Evolutionary conservation across 2,888 invertebrate species (phyloP), one percentile per base, ranked within the genome.

Genomic region (Aspidiotus destructor): DNA sequence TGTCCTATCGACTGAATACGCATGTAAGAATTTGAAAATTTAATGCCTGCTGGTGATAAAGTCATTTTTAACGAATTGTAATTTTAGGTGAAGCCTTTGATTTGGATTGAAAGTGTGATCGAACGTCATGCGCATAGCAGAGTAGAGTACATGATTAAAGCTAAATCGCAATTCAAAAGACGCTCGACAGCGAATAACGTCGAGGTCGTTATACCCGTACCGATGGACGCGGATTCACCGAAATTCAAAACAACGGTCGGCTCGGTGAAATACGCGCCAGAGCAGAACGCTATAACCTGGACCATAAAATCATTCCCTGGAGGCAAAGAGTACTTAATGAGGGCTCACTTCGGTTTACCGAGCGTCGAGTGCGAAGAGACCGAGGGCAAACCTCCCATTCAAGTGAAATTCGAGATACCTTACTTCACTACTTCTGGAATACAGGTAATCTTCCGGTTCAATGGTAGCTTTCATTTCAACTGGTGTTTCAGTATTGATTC

Each of bases 391-490:
- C 85, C 85, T 41, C 86, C 86, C 6, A 85, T 86, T 70, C 73
- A 73, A 60, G 84, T 86, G 65, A 83, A 83, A 75, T 86, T 86
- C 78, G 86, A 86, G 77, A 86, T 86, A 73, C 86, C 86, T 1
- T 86, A 86, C 75, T 86, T 86, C 74, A 86, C 86, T 8, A 86
- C 85, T 13, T 85, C 84, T 55, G 85, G 86, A 53, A 85, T 86
- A 72, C 85, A 86, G 80, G 84, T 85, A 71, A 17, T 1, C 28
- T 57, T 57, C 10, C 28, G 28, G 5, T 28, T 28, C 28, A 28
- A 28, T 52, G 13, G 3, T 52, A 15, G 3, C 15, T 52, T 52
- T 52, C 28, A 28, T 28, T 28, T 28, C 28, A 28, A 11, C 57
- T 55, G 44, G 16, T 57, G 1, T 6, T 57, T 57, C 10, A 57